phyloP scores from a whole-genome alignment of 2,113 vertebrate species.

The Saccopteryx leptura region DNA sequence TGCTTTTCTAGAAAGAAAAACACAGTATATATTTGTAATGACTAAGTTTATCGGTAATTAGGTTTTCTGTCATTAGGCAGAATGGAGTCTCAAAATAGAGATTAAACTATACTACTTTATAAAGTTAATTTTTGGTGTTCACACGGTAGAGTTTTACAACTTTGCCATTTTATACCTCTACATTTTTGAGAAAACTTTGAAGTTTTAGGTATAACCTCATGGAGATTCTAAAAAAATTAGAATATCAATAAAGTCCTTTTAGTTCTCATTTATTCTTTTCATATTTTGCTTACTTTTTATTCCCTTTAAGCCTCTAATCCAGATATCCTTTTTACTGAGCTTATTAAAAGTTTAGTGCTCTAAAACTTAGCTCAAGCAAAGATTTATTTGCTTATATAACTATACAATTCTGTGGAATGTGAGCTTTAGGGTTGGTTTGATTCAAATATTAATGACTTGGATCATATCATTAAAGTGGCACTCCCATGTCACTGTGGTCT shows the following conservation, averaged over 20 bases:
- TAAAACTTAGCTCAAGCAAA: not conserved
- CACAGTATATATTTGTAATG: not conserved
- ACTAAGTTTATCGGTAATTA: not conserved
- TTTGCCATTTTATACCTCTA: not conserved
- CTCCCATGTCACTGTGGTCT: not conserved
- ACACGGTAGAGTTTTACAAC: not conserved
- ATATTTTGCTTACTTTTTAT: not conserved
- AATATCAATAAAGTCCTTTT: not conserved
- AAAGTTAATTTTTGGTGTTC: not conserved
- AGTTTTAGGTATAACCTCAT: not conserved
- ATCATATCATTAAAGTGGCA: not conserved
- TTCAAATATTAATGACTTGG: not conserved
- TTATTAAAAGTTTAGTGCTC: not conserved
- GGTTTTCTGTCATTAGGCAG: not conserved
- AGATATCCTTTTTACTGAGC: not conserved
- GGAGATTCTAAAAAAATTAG: not conserved
- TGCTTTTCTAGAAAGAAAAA: not conserved
- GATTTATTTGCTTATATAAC: not conserved
- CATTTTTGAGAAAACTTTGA: not conserved
- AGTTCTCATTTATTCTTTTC: not conserved
- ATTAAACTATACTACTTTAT: not conserved
- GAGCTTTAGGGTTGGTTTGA: not conserved
- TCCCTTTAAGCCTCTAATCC: not conserved
- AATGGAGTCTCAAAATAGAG: slow-evolving; percentile 21
- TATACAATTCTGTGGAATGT: not conserved